A percentile compares a stretch with the other conserved stretches of the same genome.
These are phyloP conservation scores for Pyrgilauda ruficollis DNA, from an alignment of 2,113 vertebrate species.

Conservation along the genomic window DNA sequence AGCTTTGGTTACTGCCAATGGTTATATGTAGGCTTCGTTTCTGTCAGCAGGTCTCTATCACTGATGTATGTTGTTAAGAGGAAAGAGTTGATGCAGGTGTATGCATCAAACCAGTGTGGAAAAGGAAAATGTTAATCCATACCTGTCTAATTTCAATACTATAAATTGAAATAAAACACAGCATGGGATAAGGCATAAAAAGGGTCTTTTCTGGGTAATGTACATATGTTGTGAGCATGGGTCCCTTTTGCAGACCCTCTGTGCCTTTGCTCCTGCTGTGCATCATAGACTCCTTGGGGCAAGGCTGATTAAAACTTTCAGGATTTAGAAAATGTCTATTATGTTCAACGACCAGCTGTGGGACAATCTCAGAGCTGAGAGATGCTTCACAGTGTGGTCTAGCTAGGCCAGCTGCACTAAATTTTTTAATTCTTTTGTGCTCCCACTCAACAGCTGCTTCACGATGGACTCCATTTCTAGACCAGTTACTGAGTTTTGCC, in stretches of 20 bases:
- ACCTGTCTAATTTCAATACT: background rate
- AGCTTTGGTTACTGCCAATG: background rate
- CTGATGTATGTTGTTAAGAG: background rate
- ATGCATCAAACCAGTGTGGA: background rate
- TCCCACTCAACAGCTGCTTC: background rate
- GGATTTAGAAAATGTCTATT: background rate
- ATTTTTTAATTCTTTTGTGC: background rate
- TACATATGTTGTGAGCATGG: accelerated
- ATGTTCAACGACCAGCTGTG: background rate
- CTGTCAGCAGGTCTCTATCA: background rate
- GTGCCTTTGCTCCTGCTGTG: background rate
- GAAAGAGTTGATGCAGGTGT: background rate
- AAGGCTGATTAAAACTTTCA: background rate
- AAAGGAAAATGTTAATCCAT: background rate
- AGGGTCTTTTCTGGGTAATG: background rate
- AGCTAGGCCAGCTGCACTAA: background rate
- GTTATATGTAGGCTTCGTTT: background rate
- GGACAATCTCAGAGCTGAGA: background rate
- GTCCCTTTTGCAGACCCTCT: background rate
- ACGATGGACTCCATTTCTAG: conserved; percentile 56
- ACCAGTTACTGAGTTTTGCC: conserved; percentile 69
- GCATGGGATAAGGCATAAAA: background rate
- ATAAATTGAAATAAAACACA: background rate
- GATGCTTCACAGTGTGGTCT: background rate
- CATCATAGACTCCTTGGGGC: background rate